These are phyloP conservation scores for Podarcis muralis DNA, from an alignment of 2,113 vertebrate genomes.

Conservation along the genomic window DNA sequence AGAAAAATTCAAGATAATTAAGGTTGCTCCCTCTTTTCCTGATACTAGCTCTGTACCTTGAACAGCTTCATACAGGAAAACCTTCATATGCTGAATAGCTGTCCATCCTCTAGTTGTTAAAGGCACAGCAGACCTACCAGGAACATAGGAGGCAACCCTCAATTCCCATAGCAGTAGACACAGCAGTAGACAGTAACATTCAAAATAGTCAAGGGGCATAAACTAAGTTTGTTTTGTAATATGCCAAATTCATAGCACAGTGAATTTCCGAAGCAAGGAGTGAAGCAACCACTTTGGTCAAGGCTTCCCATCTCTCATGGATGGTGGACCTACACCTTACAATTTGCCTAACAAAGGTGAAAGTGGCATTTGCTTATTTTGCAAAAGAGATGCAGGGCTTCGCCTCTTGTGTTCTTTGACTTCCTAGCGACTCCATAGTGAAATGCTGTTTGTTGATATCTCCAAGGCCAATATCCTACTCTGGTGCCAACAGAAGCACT, in stretches of 20 bases:
- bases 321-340: not conserved
- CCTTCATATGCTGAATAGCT: not conserved
- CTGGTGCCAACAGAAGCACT: not conserved
- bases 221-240: not conserved
- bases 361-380: not conserved
- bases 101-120: not conserved
- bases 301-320: not conserved
- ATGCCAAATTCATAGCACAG: not conserved
- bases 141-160: too few relatives aligned
- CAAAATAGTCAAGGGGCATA: not conserved
- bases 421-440: not conserved
- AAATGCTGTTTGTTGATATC: not conserved
- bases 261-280: not conserved
- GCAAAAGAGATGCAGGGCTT: not conserved
- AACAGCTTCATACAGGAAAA: not conserved
- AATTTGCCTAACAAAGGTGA: not conserved
- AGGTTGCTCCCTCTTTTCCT: not conserved
- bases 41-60: not conserved
- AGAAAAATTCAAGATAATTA: not conserved
- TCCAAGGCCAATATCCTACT: slow-evolving; percentile 8
- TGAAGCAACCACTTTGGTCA: not conserved
- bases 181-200: not conserved
- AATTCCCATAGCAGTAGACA: not conserved
- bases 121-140: not conserved
- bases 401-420: not conserved